Conservation (phyloP, 2,888 invertebrate species). For the Calephelis perditalis region DNA sequence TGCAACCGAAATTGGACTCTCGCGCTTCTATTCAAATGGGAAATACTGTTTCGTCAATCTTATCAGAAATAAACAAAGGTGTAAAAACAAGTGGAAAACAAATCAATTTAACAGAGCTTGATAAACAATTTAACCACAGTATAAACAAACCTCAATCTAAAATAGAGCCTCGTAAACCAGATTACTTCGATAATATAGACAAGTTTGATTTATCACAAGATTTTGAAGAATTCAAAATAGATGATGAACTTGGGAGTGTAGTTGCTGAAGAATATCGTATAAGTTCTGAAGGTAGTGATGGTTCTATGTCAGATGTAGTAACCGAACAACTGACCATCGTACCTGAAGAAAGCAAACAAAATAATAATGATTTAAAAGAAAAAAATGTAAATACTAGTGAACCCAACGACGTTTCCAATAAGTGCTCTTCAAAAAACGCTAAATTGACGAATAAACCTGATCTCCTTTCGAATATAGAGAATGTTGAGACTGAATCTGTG, state of each 20-base stretch:
- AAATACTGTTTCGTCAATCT: conserved; percentile 78
- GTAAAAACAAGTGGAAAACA: conserved; percentile 64
- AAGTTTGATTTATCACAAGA: conserved; percentile 85
- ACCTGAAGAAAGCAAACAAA: conserved; percentile 54
- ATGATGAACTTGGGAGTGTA: conserved; percentile 80
- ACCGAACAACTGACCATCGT: conserved; percentile 60
- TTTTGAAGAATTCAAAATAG: conserved; percentile 88
- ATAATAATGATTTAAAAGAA: conserved; percentile 41
- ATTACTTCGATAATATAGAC: conserved; percentile 74
- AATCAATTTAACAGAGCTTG: conserved; percentile 65
- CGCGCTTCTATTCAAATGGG: conserved; percentile 80
- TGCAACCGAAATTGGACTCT: conserved; percentile 66
- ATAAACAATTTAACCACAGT: conserved; percentile 61
- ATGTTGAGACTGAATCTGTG: conserved; percentile 77
- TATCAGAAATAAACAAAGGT: conserved; percentile 78
- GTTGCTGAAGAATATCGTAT: conserved; percentile 73
- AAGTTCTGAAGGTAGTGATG: conserved; percentile 72
- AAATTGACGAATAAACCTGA: conserved; percentile 74
- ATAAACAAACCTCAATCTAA: conserved; percentile 45
- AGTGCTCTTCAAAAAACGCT: conserved; percentile 53
- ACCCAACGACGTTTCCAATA: conserved; percentile 48
- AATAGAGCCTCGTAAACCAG: conserved; percentile 57
- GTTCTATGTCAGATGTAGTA: conserved; percentile 61
- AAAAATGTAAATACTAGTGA: conserved; percentile 55
- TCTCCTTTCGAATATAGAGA: conserved; percentile 75